These are phyloP conservation scores for Bombus superbus DNA, from an alignment of 1,140 invertebrate genomes.

Conservation along the genomic window DNA sequence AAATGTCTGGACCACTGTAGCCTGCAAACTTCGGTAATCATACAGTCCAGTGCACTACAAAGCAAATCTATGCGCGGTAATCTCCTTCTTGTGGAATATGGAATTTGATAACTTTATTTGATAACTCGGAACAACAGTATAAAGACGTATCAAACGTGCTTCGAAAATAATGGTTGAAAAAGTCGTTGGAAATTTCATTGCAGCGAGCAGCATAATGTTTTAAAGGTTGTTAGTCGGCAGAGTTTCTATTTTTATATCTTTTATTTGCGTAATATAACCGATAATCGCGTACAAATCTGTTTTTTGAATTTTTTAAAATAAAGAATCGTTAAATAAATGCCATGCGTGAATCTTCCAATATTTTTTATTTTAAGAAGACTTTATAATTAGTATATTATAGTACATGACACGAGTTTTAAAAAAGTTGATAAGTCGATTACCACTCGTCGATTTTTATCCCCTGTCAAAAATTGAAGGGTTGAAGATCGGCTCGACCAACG, in stretches of 20 bases:
- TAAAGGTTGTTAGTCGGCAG: not conserved
- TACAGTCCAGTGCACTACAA: constrained; percentile 80
- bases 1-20: constrained; percentile 77
- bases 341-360: not conserved
- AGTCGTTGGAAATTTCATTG: not conserved
- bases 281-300: not conserved
- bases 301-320: not conserved
- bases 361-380: too few species aligned
- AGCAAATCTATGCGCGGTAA: constrained; percentile 70
- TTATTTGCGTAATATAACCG: not conserved
- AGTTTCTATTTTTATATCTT: not conserved
- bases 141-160: constrained; percentile 47
- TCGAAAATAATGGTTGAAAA: not conserved
- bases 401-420: not conserved
- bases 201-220: not conserved
- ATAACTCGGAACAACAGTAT: constrained; percentile 61
- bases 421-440: not conserved
- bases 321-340: not conserved
- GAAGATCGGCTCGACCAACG: not conserved
- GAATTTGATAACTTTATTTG: constrained; percentile 65
- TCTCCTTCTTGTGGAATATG: constrained; percentile 69
- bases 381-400: too few species aligned
- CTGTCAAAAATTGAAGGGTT: not conserved
- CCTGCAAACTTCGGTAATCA: constrained; percentile 81
- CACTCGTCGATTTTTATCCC: not conserved